Percentiles rank a stretch among this genome's conserved stretches.
phyloP scores from a whole-genome alignment of 2,888 invertebrate species.

The Sesia apiformis region DNA sequence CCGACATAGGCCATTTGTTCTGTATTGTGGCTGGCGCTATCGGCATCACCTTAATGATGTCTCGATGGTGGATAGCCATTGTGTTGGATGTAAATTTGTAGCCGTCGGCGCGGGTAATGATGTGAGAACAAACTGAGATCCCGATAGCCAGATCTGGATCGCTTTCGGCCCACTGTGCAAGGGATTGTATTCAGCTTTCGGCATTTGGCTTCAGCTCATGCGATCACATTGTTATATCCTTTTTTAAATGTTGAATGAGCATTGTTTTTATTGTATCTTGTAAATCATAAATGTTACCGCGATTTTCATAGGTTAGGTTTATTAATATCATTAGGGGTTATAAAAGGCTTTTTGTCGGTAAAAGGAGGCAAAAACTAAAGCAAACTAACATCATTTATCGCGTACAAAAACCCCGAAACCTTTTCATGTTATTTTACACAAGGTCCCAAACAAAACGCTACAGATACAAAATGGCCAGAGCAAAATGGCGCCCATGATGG shows the following conservation, averaged over 20 bases:
- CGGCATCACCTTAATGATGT: conserved; percentile 75
- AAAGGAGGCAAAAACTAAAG: conserved; percentile 28
- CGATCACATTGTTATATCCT: conserved; percentile 34
- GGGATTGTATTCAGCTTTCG: conserved; percentile 56
- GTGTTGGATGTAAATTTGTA: conserved; percentile 75
- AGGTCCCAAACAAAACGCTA: conserved; percentile 54
- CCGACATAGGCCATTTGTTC: conserved; percentile 34
- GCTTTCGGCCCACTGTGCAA: conserved; percentile 56
- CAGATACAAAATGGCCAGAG: conserved; percentile 48
- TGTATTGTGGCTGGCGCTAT: conserved; percentile 59
- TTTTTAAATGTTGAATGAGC: conserved; percentile 35
- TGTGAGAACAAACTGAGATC: conserved; percentile 75
- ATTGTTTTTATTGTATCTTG: conserved; percentile 45
- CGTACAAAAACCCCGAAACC: conserved; percentile 29
- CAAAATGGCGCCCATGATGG: conserved; percentile 50
- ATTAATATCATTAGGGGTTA: background rate
- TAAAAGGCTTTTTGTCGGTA: background rate
- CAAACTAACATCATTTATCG: conserved; percentile 3
- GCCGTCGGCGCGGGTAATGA: conserved; percentile 75
- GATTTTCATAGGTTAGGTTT: background rate
- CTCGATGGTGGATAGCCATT: conserved; percentile 75
- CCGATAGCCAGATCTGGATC: conserved; percentile 69
- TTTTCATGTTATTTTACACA: conserved; percentile 33
- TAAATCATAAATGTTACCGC: conserved; percentile 34
- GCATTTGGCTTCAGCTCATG: conserved; percentile 33